Evolutionary conservation across 2,888 invertebrate genomes (phyloP).

Genomic region (Agrochola circellaris): DNA sequence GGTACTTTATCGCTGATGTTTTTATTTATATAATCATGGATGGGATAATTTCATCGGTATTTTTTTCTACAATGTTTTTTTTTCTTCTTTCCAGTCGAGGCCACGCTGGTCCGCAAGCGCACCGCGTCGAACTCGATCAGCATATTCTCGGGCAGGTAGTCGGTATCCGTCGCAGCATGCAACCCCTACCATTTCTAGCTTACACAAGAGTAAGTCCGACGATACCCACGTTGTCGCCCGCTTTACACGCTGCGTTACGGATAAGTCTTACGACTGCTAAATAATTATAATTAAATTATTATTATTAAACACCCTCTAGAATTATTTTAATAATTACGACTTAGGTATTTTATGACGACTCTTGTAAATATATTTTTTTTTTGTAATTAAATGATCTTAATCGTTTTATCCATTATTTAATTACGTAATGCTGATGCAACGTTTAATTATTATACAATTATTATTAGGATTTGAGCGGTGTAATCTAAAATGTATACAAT

Average conservation of each 20-base stretch:
- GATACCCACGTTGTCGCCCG: slow-evolving; percentile 40
- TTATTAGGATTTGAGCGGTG: slow-evolving; percentile 50
- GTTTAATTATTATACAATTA: slow-evolving; percentile 56
- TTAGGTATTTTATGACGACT: slow-evolving; percentile 53
- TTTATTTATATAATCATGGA: background rate
- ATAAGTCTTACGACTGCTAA: slow-evolving; percentile 65
- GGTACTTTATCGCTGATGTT: background rate
- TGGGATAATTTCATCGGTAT: background rate
- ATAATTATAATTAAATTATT: slow-evolving; percentile 65
- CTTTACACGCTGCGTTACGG: slow-evolving; percentile 46
- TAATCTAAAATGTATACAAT: slow-evolving; percentile 65
- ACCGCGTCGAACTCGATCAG: slow-evolving; percentile 94
- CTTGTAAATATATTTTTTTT: slow-evolving; percentile 61
- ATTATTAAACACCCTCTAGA: slow-evolving; percentile 55
- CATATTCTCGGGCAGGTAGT: slow-evolving; percentile 94
- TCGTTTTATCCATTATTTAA: slow-evolving; percentile 68
- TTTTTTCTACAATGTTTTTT: background rate
- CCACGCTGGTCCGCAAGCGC: slow-evolving; percentile 93
- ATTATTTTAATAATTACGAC: slow-evolving; percentile 57
- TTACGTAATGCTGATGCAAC: slow-evolving; percentile 60
- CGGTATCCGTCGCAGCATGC: slow-evolving; percentile 53
- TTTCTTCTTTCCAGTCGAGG: slow-evolving; percentile 91
- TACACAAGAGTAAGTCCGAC: slow-evolving; percentile 47
- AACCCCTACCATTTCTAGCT: slow-evolving; percentile 59
- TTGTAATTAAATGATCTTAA: slow-evolving; percentile 66